phyloP scores from a whole-genome alignment of 2,113 vertebrate species.

The Brachyhypopomus occidentalis region DNA sequence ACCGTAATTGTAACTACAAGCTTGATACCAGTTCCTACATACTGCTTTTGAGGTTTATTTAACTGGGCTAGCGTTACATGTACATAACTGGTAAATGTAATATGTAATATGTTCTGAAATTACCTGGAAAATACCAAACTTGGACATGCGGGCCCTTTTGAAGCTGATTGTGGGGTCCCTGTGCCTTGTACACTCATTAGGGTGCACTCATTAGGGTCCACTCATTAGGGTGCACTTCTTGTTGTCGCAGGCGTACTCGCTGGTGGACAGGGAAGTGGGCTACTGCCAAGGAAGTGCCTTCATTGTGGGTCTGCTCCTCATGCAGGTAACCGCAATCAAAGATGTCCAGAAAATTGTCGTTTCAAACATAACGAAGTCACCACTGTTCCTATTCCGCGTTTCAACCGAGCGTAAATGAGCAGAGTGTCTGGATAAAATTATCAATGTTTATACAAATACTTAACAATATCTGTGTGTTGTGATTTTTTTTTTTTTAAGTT shows the following conservation, averaged over 20 bases:
- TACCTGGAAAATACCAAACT: constrained; percentile 10
- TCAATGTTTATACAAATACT: neutral
- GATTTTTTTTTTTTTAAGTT: neutral
- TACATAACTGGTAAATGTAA: too few species aligned
- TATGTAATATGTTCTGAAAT: constrained; percentile 4
- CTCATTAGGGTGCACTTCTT: constrained; percentile 49
- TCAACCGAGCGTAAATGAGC: neutral
- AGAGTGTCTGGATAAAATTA: neutral
- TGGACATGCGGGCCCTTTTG: neutral
- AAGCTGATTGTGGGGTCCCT: neutral
- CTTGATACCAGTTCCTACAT: neutral
- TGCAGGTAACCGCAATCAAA: constrained; percentile 83
- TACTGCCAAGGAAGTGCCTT: constrained; percentile 99
- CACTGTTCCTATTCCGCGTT: too few species aligned
- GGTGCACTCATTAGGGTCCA: neutral
- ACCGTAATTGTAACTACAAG: too few species aligned
- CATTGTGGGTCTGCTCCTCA: constrained; percentile 95
- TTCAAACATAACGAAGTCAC: too few species aligned
- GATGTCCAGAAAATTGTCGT: neutral
- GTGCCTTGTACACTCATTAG: too few species aligned
- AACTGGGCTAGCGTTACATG: neutral
- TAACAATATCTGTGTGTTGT: neutral
- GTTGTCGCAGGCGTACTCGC: constrained; percentile 88
- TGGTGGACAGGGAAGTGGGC: constrained; percentile 97
- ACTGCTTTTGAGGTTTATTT: neutral